Conservation (phyloP, 2,888 invertebrate genomes). For the Tachystola acroxantha region DNA sequence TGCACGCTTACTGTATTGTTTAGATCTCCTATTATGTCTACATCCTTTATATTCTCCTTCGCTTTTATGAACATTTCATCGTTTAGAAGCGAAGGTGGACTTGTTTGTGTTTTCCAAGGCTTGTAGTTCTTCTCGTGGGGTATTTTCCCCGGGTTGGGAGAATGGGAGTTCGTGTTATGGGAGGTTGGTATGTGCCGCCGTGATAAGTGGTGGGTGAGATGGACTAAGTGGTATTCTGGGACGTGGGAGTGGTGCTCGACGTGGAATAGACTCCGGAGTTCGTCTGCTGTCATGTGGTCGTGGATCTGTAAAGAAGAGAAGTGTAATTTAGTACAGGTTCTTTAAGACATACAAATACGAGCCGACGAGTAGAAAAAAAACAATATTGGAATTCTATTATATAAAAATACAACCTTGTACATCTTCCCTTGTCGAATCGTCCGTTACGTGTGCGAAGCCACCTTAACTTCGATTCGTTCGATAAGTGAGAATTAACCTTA, state of each 20-base stretch:
- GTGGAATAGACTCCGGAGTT: conserved; percentile 90
- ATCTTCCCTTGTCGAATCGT: too few species aligned
- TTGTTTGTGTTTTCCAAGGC: conserved; percentile 44
- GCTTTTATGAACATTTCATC: conserved; percentile 67
- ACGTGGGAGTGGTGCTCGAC: conserved; percentile 87
- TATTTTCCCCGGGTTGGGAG: conserved; percentile 38
- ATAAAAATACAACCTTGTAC: too few species aligned
- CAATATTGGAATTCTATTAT: too few species aligned
- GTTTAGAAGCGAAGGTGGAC: conserved; percentile 57
- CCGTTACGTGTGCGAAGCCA: too few species aligned
- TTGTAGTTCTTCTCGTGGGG: conserved; percentile 53
- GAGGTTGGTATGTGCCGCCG: conserved; percentile 59
- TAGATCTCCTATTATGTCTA: conserved; percentile 61
- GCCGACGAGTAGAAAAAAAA: too few species aligned
- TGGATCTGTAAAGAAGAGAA: conserved; percentile 85
- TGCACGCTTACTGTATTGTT: conserved; percentile 65
- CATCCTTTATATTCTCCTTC: conserved; percentile 54
- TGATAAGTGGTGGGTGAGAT: conserved; percentile 81
- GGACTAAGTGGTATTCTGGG: conserved; percentile 91
- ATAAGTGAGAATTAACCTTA: too few species aligned
- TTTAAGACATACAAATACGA: too few species aligned
- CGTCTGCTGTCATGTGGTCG: conserved; percentile 91
- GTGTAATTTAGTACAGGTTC: neutral
- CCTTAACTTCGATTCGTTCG: too few species aligned
- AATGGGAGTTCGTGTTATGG: conserved; percentile 41